These are phyloP conservation scores for Meloidogyne floridensis DNA, from an alignment of 1,140 invertebrate species.

Conservation along the genomic window DNA sequence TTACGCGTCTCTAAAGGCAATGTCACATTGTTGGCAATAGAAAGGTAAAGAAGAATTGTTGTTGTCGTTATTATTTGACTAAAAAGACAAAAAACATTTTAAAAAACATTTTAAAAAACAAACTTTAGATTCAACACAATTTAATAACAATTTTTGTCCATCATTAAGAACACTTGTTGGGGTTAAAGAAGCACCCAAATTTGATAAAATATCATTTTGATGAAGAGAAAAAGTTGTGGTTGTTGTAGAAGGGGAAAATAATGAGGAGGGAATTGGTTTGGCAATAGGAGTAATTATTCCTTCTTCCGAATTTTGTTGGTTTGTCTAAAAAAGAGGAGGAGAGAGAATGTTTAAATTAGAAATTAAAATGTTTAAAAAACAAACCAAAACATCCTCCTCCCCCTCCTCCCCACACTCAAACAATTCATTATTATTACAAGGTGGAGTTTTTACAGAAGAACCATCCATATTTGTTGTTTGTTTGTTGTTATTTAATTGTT, in stretches of 20 bases:
- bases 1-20: conserved; percentile 44
- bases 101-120: neutral
- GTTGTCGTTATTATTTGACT: neutral
- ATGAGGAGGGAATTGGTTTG: neutral
- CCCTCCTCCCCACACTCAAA: neutral
- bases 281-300: neutral
- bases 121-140: no score
- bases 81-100: neutral
- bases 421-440: conserved; percentile 1
- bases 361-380: neutral
- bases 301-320: neutral
- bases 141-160: neutral
- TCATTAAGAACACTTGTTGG: neutral
- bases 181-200: neutral
- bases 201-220: conserved; percentile 11
- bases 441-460: neutral
- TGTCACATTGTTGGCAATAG: conserved; percentile 55
- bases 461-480: neutral
- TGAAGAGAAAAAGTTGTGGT: neutral
- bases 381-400: neutral
- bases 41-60: conserved; percentile 30
- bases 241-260: neutral
- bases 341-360: neutral
- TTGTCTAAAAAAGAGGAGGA: neutral
- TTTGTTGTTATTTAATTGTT: neutral